Evolutionary conservation across 2,797 vertebrate genomes (phyloP).

Genomic region (Oreochromis mossambicus): DNA sequence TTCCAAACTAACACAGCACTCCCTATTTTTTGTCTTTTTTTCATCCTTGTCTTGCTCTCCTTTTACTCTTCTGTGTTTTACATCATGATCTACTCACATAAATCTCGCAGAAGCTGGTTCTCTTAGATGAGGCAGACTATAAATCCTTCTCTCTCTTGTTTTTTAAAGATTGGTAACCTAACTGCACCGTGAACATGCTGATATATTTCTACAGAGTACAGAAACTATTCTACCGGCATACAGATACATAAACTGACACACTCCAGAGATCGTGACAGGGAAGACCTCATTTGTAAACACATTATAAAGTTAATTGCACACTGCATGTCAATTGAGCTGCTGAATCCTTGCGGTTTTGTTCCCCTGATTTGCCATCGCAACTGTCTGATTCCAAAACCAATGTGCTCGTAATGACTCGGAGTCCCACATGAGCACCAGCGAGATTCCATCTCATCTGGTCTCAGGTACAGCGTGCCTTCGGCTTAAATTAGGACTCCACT

Average conservation of each 20-base stretch:
- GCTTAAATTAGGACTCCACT: conserved; percentile 27
- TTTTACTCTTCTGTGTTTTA: conserved; percentile 5
- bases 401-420: conserved; percentile 52
- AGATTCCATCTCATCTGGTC: conserved; percentile 48
- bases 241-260: conserved; percentile 12
- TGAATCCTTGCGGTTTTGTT: conserved; percentile 61
- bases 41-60: neutral
- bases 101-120: neutral
- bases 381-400: conserved; percentile 45
- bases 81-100: neutral
- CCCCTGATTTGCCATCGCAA: conserved; percentile 41
- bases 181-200: neutral
- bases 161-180: neutral
- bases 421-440: conserved; percentile 44
- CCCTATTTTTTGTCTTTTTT: neutral
- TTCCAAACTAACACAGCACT: conserved; percentile 3
- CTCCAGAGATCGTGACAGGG: conserved; percentile 48
- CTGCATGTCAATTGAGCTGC: conserved; percentile 52
- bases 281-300: conserved; percentile 75
- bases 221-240: conserved; percentile 30
- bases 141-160: neutral
- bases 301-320: conserved; percentile 74
- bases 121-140: neutral
- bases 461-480: conserved; percentile 17
- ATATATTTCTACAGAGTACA: neutral